Base-by-base conservation (phyloP, 2,113 vertebrate species). In the Amphiprion percula region DNA sequence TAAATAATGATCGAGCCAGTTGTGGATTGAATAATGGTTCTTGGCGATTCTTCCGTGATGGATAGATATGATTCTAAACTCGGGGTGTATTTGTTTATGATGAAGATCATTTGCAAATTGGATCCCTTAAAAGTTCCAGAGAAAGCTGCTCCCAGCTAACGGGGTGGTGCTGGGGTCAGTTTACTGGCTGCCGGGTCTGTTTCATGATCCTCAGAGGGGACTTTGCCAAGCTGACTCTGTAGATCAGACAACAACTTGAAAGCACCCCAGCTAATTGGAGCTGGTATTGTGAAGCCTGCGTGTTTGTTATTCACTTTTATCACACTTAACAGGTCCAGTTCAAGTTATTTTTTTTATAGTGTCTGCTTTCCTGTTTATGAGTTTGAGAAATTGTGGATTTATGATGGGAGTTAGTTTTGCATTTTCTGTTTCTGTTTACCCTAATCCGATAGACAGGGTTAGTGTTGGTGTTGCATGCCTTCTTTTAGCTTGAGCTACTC, bases 121-220 rank as follows among this genome's bases (percentile, higher is more conserved):
- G 24, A 69, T 63, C 62, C 16, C 26, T 71, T 55, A 23, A n/a
- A 71, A 80, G 47, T 53, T 28, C 10, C n/a, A 46, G 30, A 70
- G 23, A 63, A 61, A n/a, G 30, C 74, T 44, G 26, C 58, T n/a
- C 73, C 49, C 2, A 12, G 46, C 63, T 59, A 66, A 56, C 24
- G 37, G 64, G 74, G 50, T 54, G 23, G 12, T 8, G 19, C 9
- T 11, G n/a, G 63, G 79, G 72, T 80, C 76, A 81, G 10, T 68
- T 75, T 69, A 65, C 78, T 68, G 74, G 77, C 87, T 68, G 69
- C 52, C 19, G 7, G 53, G n/a, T 69, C 24, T 50, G 30, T 72
- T 73, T 64, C 77, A 76, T 59, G 71, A 61, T 64, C 67, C 26
- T 50, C 63, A 59, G 5, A 58, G 71, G 81, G 81, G 84, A 66